These are phyloP conservation scores for Nephrotoma flavescens DNA, from an alignment of 2,888 invertebrate species.

Conservation along the genomic window DNA sequence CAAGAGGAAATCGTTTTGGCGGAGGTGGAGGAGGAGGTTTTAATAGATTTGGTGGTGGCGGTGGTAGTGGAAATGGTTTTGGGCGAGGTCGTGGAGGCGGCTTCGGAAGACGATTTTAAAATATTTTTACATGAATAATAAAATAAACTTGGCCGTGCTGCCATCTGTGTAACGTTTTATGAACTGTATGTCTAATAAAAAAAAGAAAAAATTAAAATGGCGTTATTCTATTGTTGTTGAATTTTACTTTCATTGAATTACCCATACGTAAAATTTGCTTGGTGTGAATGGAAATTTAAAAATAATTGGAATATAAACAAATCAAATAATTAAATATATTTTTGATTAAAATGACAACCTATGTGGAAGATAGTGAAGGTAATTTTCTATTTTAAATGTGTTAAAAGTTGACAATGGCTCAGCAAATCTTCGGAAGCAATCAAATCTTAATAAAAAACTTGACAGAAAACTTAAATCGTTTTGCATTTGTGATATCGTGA, in stretches of 20 bases:
- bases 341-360: constrained; percentile 5
- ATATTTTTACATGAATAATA: background rate
- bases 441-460: background rate
- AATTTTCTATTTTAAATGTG: background rate
- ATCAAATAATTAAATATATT: background rate
- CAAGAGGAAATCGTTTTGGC: constrained; percentile 11
- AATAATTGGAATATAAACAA: background rate
- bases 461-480: background rate
- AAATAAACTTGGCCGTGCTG: background rate
- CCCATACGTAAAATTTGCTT: background rate
- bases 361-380: constrained; percentile 5
- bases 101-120: background rate
- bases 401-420: background rate
- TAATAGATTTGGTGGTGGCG: constrained; percentile 16
- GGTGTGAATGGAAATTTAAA: too few relatives aligned
- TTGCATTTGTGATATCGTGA: background rate
- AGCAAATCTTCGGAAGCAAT: background rate
- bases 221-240: background rate
- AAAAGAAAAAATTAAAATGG: background rate
- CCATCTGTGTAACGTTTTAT: background rate
- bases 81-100: background rate
- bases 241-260: background rate
- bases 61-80: constrained; percentile 14
- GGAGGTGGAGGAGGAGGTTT: constrained; percentile 13
- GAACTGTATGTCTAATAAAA: background rate